Base-by-base conservation (phyloP, 2,797 vertebrate genomes). In the Myiotriccus ornatus region DNA sequence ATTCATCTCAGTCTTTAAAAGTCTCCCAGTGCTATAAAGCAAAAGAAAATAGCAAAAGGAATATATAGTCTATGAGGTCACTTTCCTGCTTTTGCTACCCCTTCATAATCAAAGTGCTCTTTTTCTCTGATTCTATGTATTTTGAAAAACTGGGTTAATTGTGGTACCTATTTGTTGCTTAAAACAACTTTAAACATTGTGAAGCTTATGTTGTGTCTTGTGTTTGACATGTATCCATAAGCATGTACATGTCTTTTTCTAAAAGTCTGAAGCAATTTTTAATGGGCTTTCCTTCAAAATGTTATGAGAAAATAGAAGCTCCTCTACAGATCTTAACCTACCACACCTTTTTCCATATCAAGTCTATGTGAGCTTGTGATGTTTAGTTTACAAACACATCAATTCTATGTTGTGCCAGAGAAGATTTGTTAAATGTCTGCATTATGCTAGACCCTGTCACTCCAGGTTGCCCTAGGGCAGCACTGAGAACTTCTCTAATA, bases 271-370 rank as follows among this genome's bases (percentile, higher is more conserved):
- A 63, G 9, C 0, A 5, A 28, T 55, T 43, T 79, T 76, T 47
- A 56, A 67, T 47, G 3, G 14, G 0, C 3, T 57, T 43, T 75
- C 24, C 19, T 80, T 44, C 67, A 15, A 41, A 76, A 16, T 20
- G 5, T 44, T 63, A 53, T 9, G 34, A 67, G 49, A 80, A 69
- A 39, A 19, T 43, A 32, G 17, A 55, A 63, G 6, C 2, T 7
- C 24, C 41, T 43, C 10, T 43, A 52, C 6, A 56, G 35, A 60
- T 35, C 19, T 24, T 65, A 69, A 64, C 16, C 8, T 77, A 39
- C n/a, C 13, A 34, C 10, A 64, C 32, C 1, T 68, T 80, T 83
- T 84, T 56, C 13, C 7, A 3, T n/a, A 13, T 20, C 0, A 0
- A 15, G 9, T 30, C 27, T 52, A 5, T 25, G 14, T 69, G 50